Evolutionary conservation across 2,888 invertebrate genomes (phyloP).

Genomic region (Trichopoda pennipes): DNA sequence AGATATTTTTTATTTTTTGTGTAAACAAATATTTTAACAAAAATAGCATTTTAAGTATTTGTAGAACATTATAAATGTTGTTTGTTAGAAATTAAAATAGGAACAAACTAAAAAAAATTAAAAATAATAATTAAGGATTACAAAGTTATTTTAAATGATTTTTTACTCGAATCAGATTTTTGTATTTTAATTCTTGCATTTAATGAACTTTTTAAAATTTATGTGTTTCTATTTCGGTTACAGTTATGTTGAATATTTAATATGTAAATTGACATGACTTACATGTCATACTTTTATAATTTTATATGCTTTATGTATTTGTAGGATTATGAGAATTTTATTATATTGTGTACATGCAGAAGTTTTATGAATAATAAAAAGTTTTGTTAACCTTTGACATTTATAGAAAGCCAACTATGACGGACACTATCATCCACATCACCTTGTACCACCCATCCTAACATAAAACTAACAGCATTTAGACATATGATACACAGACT

Average conservation of each 20-base stretch:
- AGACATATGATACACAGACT: too few species aligned
- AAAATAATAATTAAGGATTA: neutral
- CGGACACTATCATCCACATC: too few species aligned
- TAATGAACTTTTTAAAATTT: neutral
- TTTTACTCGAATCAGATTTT: conserved; percentile 2
- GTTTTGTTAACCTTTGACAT: too few species aligned
- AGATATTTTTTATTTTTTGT: conserved; percentile 9
- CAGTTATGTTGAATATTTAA: neutral
- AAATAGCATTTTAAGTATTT: neutral
- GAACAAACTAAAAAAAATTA: neutral
- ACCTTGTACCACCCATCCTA: too few species aligned
- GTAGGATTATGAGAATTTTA: too few species aligned
- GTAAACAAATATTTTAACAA: neutral
- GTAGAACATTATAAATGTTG: neutral
- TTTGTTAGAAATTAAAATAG: neutral
- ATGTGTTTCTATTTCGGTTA: neutral
- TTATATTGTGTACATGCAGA: too few species aligned
- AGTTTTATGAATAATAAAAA: too few species aligned
- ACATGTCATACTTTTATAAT: too few species aligned
- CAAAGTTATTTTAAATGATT: conserved; percentile 13
- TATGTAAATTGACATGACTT: neutral
- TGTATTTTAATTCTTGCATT: conserved; percentile 5
- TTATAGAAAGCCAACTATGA: too few species aligned
- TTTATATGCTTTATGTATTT: too few species aligned
- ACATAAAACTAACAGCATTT: too few species aligned